These are phyloP conservation scores for Vultur gryphus DNA, from an alignment of 2,797 vertebrate species.

Conservation along the genomic window DNA sequence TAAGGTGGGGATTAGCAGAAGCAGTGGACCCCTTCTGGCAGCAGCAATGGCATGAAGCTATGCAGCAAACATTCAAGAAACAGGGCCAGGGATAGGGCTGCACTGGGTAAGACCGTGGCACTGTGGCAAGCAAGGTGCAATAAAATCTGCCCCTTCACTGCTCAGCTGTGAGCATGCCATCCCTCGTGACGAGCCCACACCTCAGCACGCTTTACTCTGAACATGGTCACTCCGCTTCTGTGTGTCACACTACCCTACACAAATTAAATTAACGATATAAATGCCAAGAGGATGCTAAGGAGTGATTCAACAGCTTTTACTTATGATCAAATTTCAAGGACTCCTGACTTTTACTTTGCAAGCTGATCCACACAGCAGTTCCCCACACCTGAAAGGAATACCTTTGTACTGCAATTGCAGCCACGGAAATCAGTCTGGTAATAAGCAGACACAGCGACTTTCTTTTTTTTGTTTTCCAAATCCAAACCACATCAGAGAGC, in stretches of 20 bases:
- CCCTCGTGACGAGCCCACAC: rapidly evolving
- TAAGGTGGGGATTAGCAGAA: conserved; percentile 39
- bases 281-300: neutral
- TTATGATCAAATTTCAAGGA: neutral
- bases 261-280: rapidly evolving
- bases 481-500: conserved; percentile 27
- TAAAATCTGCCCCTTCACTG: neutral
- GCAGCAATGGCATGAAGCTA: neutral
- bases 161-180: rapidly evolving
- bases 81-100: neutral
- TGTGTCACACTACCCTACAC: neutral
- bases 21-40: neutral
- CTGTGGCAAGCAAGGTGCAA: rapidly evolving
- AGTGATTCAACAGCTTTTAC: neutral
- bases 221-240: rapidly evolving
- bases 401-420: neutral
- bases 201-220: rapidly evolving
- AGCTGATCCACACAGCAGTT: neutral
- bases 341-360: neutral
- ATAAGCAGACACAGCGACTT: neutral
- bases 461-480: neutral
- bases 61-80: neutral
- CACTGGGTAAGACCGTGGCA: rapidly evolving
- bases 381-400: neutral
- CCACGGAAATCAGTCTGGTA: neutral